phyloP scores from a whole-genome alignment of 2,113 vertebrate species.

The Turnix velox region DNA sequence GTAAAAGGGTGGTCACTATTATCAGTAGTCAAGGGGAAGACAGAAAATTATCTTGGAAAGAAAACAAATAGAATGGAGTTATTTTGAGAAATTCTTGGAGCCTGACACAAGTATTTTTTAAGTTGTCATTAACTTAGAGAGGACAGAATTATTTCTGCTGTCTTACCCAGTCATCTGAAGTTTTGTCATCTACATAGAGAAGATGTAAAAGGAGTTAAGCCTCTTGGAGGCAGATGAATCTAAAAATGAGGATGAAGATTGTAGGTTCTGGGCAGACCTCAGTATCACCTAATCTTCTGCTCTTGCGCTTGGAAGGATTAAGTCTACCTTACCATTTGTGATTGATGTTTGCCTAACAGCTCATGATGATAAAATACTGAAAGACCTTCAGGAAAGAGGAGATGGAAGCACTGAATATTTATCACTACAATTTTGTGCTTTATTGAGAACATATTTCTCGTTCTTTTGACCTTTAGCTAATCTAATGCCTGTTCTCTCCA shows the following conservation, averaged over 20 bases:
- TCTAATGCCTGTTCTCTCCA: neutral
- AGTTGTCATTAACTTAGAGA: neutral
- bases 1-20: neutral
- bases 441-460: neutral
- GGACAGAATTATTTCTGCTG: neutral
- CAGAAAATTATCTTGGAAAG: neutral
- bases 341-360: conserved; percentile 14
- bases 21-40: neutral
- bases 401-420: neutral
- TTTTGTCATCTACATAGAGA: neutral
- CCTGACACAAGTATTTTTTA: neutral
- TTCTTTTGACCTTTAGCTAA: conserved; percentile 15
- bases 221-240: neutral
- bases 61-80: neutral
- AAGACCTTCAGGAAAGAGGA: conserved; percentile 4
- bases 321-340: neutral
- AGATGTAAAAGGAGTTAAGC: neutral
- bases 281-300: neutral
- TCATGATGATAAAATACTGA: neutral
- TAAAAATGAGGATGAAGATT: neutral
- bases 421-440: conserved; percentile 1
- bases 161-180: neutral
- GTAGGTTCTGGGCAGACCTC: neutral
- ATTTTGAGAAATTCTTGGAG: neutral
- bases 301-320: neutral